Base-by-base conservation (phyloP, 2,888 invertebrate genomes). In the Lithophane ornitopus region DNA sequence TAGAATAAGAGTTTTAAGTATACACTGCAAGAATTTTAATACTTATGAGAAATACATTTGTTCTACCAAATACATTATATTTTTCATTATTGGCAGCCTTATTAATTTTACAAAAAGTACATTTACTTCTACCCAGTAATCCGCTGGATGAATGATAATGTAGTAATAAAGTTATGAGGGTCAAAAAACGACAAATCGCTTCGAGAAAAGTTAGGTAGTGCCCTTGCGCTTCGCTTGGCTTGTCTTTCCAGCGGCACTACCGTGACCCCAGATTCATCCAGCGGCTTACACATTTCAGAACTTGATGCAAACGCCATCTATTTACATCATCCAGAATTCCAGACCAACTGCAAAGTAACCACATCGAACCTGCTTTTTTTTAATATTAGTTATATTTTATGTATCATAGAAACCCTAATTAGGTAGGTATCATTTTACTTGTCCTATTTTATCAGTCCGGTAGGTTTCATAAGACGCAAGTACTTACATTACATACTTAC, bases 301-400 rank as follows among this genome's bases (percentile, higher is more conserved):
- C 12, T 58, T 78, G 22, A 62, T 0, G 12, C 9, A 22, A 49
- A 0, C 75, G 85, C 85, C 75, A 85, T 85, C 81, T 81, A 44
- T 56, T 34, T 11, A 22, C 19, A 44, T 16, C 0, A 26, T 3
- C 9, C 2, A 14, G 70, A 80, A 41, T 1, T 3, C 9, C 2
- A 14, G 70, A 80, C 49, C 2, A 70, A 19, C 12, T 78, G 12
- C n/a, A 58, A 34, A 54, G 26, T 34, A 12, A 19, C n/a, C 28
- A 16, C 12, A 12, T 26, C 14, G 14, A 41, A 49, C 22, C 22
- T 22, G 28, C 3, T n/a, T 11, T 39, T 11, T n/a, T 12, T 6
- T 14, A 3, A 9, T 44, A 26, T 14, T n/a, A 6, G 3, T 39
- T 26, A 16, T 46, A 16, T 28, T 28, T 9, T 9, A 19, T n/a